Base-by-base conservation (phyloP, 2,113 vertebrate genomes). In the Erinaceus europaeus region DNA sequence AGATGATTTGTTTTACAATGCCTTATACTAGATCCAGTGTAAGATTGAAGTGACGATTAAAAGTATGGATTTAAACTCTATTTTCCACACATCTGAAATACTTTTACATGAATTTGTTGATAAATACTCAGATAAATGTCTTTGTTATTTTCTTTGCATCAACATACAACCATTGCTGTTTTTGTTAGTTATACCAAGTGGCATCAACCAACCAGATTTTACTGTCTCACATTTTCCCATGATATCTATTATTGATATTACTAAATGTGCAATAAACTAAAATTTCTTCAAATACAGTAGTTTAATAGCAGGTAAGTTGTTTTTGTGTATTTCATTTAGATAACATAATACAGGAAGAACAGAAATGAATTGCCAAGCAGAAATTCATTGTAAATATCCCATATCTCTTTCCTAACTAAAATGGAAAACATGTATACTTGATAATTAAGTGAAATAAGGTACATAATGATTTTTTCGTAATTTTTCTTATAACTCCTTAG, bases 191-290 rank as follows among this genome's bases (percentile, higher is more conserved):
- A 44, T 20, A 69, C 17, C 29, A 48, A 76, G 1, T 69, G 8
- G 80, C 76, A 84, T 76, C 17, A 13, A 61, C 86, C 20, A 32
- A 32, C 10, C 78, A 80, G n/a, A 21, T 8, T 73, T 62, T 29
- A 38, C 1, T 50, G 5, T 62, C 53, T 80, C 38, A 88, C 2
- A 79, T 73, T 91, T 65, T 11, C 0, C 15, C 2, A 48, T 64
- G 27, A 4, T 83, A 17, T 85, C 59, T 78, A 74, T 53, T 74
- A 88, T n/a, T 85, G 53, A 74, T 69, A 64, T 90, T 55, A 67
- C 72, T 44, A 78, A 83, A 67, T 80, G 64, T 77, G 5, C 20
- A 48, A 55, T 71, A 64, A 46, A 27, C 1, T n/a, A 83, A 36
- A 46, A 36, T 68, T 53, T 13, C 17, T 86, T 75, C 50, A 79